A percentile compares a stretch with the other conserved stretches of the same genome.
These are phyloP conservation scores for Eptesicus fuscus DNA, from an alignment of 2,113 vertebrate genomes.

Conservation along the genomic window DNA sequence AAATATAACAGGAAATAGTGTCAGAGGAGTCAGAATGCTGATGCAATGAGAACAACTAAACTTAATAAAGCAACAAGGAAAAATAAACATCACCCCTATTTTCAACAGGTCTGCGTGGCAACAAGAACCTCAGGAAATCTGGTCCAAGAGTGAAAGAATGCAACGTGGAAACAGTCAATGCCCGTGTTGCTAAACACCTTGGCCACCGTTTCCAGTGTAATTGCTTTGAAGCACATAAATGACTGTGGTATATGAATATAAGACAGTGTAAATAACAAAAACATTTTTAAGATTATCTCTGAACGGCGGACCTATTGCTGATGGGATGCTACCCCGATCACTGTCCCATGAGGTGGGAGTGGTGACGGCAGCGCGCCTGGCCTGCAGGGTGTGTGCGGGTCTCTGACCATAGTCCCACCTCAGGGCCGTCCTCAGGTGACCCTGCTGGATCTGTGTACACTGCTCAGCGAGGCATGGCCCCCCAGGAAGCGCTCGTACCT, in stretches of 20 bases:
- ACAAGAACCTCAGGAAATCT: neutral
- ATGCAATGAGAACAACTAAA: neutral
- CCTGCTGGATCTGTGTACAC: accelerated
- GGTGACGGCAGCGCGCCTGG: accelerated
- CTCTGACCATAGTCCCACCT: accelerated
- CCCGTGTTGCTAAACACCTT: neutral
- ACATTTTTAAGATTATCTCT: neutral
- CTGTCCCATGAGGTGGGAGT: accelerated
- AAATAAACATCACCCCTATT: neutral
- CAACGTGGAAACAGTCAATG: accelerated
- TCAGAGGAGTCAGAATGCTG: neutral
- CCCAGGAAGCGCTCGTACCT: slow-evolving; percentile 79
- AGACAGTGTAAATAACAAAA: neutral
- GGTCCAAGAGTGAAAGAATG: neutral
- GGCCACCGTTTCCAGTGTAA: neutral
- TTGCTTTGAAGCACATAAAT: neutral
- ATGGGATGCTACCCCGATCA: accelerated
- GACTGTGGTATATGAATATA: neutral
- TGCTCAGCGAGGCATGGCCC: accelerated
- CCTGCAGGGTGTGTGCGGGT: accelerated
- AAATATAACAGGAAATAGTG: neutral
- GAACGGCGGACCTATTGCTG: too few relatives aligned
- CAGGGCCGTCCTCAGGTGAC: too few relatives aligned
- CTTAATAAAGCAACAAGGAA: neutral
- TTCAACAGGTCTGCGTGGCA: neutral